A percentile compares a stretch with the other conserved stretches of the same genome.
These are phyloP conservation scores for Dendrolimus pini DNA, from an alignment of 2,888 invertebrate species.

Conservation along the genomic window DNA sequence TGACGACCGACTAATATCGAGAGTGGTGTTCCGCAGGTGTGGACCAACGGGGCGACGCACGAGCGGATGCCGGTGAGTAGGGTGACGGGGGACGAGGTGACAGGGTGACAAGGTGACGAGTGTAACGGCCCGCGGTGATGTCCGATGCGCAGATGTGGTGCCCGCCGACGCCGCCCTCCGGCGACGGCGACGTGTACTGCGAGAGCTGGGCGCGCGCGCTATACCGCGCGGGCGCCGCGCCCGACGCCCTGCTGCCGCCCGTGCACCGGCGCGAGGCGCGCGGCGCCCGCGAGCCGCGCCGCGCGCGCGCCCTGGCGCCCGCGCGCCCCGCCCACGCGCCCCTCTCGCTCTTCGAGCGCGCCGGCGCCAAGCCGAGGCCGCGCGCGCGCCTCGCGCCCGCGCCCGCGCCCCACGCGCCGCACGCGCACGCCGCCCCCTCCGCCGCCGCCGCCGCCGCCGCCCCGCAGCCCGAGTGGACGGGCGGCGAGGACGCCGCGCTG, in stretches of 20 bases:
- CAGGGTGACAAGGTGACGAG: no score
- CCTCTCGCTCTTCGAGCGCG: slow-evolving; percentile 83
- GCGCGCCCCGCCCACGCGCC: slow-evolving; percentile 83
- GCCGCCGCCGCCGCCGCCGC: slow-evolving; percentile 81
- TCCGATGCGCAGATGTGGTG: slow-evolving; percentile 89
- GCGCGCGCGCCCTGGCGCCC: slow-evolving; percentile 76
- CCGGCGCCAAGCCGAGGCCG: slow-evolving; percentile 81
- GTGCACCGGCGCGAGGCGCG: slow-evolving; percentile 85
- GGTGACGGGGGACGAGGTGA: not conserved
- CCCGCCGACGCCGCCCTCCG: slow-evolving; percentile 96
- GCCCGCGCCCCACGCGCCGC: slow-evolving; percentile 82
- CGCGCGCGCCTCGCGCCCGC: slow-evolving; percentile 83
- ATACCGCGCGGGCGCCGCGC: slow-evolving; percentile 85
- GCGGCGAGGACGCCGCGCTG: slow-evolving; percentile 93
- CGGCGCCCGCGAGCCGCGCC: slow-evolving; percentile 82
- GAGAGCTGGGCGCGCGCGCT: slow-evolving; percentile 90
- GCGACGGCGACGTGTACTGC: slow-evolving; percentile 93
- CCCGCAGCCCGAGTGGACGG: slow-evolving; percentile 91
- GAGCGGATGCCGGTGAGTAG: slow-evolving; percentile 86
- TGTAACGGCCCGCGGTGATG: no score
- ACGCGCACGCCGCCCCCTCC: slow-evolving; percentile 82
- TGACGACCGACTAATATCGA: no score
- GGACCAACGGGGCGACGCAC: slow-evolving; percentile 81
- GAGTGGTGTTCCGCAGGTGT: slow-evolving; percentile 77
- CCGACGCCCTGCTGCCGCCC: slow-evolving; percentile 84